Conservation (phyloP, 2,888 invertebrate genomes). For the Drosophila tripunctata region DNA sequence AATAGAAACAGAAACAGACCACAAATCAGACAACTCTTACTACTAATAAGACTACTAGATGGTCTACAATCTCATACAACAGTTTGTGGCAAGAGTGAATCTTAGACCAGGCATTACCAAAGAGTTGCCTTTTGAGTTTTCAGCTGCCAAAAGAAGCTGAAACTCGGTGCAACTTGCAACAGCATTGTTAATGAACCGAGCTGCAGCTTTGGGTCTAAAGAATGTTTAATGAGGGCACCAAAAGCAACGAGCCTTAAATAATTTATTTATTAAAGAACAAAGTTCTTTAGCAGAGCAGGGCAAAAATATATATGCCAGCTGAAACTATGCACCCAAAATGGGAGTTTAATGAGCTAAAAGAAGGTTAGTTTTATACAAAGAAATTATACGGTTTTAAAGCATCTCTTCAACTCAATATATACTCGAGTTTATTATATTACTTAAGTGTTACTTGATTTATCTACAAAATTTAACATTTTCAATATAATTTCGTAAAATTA, state of each 20-base stretch:
- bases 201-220: constrained; percentile 9
- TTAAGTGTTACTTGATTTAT: not conserved
- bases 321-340: not conserved
- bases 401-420: too few species aligned
- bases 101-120: constrained; percentile 39
- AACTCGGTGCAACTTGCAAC: constrained; percentile 13
- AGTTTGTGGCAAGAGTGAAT: constrained; percentile 45
- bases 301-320: not conserved
- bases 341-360: not conserved
- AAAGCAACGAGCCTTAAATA: not conserved
- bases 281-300: not conserved
- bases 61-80: constrained; percentile 21
- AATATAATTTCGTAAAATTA: constrained; percentile 10
- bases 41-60: constrained; percentile 12
- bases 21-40: not conserved
- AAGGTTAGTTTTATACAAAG: not conserved
- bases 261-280: constrained; percentile 9
- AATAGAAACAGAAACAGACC: not conserved
- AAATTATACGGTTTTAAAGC: too few species aligned
- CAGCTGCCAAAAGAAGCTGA: constrained; percentile 6
- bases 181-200: constrained; percentile 17
- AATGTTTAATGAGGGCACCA: constrained; percentile 9
- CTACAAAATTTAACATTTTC: not conserved
- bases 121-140: constrained; percentile 18
- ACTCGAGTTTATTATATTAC: too few species aligned